Evolutionary conservation across 2,113 vertebrate species (phyloP).

Genomic region (Lichenostomus cassidix): DNA sequence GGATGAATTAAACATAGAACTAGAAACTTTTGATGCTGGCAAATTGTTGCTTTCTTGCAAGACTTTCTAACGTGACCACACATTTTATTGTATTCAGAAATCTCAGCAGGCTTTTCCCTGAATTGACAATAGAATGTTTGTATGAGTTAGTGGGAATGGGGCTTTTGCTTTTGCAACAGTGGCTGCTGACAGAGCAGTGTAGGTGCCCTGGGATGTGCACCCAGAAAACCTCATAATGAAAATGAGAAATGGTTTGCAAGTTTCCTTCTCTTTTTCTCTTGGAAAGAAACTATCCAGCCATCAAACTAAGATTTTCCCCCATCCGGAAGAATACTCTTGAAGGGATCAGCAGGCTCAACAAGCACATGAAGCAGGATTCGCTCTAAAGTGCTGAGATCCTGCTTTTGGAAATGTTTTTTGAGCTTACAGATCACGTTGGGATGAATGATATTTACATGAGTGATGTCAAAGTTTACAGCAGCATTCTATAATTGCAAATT

Average conservation of each 20-base stretch:
- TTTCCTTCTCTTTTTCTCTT: background rate
- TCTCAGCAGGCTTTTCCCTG: background rate
- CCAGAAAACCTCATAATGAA: background rate
- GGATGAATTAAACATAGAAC: background rate
- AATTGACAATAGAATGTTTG: background rate
- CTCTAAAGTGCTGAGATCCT: background rate
- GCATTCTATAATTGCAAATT: background rate
- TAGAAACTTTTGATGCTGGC: background rate
- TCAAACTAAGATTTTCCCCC: background rate
- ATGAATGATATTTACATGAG: background rate
- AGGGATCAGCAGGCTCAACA: background rate
- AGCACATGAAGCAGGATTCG: background rate
- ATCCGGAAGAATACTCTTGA: background rate
- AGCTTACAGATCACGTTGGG: background rate
- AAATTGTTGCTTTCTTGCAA: background rate
- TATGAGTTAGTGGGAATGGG: background rate
- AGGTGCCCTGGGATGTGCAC: background rate
- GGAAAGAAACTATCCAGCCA: background rate
- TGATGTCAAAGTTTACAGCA: slow-evolving; percentile 2
- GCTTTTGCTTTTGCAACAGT: background rate
- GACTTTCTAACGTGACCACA: background rate
- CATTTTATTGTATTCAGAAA: background rate
- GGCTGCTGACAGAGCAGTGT: background rate
- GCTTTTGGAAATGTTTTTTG: background rate
- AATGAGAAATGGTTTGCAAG: background rate